phyloP scores from a whole-genome alignment of 2,113 vertebrate species.

The human region GRCh38 chr12:82407501-82408000 shows the following conservation, averaged over 20 bases:
- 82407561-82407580: background rate
- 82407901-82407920: background rate
- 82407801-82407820: background rate
- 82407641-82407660: background rate
- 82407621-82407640: slow-evolving; percentile 6
- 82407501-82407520: background rate
- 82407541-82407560: background rate
- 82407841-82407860: slow-evolving; percentile 44
- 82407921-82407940: background rate
- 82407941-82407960: background rate
- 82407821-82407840: background rate
- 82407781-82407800: background rate
- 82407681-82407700: background rate
- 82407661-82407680: background rate
- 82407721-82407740: background rate
- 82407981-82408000: background rate
- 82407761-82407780: background rate
- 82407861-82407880: background rate
- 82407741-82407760: background rate
- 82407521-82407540: background rate
- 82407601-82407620: background rate
- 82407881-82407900: background rate
- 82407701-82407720: background rate
- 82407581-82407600: background rate
- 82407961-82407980: background rate